Base-by-base conservation (phyloP, 2,888 invertebrate species). In the Agriopis aurantiaria region DNA sequence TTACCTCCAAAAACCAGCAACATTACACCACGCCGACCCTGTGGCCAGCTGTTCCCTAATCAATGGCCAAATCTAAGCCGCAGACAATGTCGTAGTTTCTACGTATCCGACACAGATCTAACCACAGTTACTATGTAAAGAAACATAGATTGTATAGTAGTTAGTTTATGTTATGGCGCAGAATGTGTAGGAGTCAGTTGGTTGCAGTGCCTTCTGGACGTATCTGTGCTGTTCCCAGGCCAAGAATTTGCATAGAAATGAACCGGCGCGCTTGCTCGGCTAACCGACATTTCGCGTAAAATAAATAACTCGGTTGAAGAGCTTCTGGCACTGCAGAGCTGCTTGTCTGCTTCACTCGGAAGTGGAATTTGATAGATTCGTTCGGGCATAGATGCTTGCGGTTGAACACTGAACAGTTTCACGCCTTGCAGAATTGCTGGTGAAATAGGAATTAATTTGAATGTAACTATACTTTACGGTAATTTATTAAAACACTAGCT, bases 181-280 rank as follows among this genome's bases (percentile, higher is more conserved):
- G 70, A 51, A 11, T 63, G 49, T 48, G 63, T n/a, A 55, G 45
- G 10, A 63, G 59, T 57, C 59, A 55, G 59, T 64, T 14, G n/a
- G 57, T 49, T 51, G 61, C 57, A 65, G 48, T 58, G 46, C 68
- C 70, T 68, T 65, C 60, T 69, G 72, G 71, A 51, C 60, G 68
- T 7, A n/a, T 40, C 70, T 69, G 63, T 65, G 70, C 68, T 66
- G 63, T 67, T 65, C 56, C 59, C 55, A 51, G 60, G 67, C 68
- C 59, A 70, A 60, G 79, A 81, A 93, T 93, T 93, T 92, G 91
- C 92, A 93, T 93, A 91, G 88, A 93, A 92, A 93, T 92, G 87
- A 92, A 86, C 87, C 84, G 78, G 82, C 84, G 72, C 83, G 78
- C 81, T 83, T 69, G 72, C 80, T 80, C 85, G 82, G 81, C 83